Evolutionary conservation across 2,888 invertebrate species (phyloP).

Genomic region (Philopedon plagiatum): DNA sequence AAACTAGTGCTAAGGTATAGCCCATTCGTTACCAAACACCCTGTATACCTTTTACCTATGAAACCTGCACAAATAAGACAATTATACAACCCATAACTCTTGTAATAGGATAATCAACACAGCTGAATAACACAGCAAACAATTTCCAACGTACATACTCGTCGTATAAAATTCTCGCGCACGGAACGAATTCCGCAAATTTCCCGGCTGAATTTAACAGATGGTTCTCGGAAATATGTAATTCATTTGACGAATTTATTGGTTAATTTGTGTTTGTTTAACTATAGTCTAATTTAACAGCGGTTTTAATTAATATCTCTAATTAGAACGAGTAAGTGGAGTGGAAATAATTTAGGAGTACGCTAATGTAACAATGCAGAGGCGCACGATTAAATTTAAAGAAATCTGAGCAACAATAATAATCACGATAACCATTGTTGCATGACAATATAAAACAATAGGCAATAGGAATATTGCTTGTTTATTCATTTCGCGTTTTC

Average conservation of each 20-base stretch:
- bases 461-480: no score
- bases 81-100: no score
- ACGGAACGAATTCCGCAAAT: slow-evolving; percentile 14
- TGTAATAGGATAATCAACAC: slow-evolving; percentile 8
- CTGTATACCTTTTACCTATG: no score
- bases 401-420: no score
- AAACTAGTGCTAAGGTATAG: no score
- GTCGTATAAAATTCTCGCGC: slow-evolving; percentile 15
- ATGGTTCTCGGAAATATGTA: slow-evolving; percentile 30
- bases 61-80: no score
- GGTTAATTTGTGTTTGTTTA: slow-evolving; percentile 41
- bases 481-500: no score
- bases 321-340: slow-evolving; percentile 12
- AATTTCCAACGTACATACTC: slow-evolving; percentile 1
- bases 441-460: no score
- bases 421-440: no score
- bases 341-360: slow-evolving; percentile 1
- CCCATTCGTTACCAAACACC: no score
- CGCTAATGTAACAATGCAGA: not conserved
- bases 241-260: slow-evolving; percentile 43
- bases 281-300: slow-evolving; percentile 25
- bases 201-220: slow-evolving; percentile 19
- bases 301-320: slow-evolving; percentile 30
- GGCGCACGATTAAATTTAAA: no score
- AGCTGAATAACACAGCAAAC: not conserved